phyloP scores from a whole-genome alignment of 2,888 invertebrate genomes.

The Syrista parreyssii region DNA sequence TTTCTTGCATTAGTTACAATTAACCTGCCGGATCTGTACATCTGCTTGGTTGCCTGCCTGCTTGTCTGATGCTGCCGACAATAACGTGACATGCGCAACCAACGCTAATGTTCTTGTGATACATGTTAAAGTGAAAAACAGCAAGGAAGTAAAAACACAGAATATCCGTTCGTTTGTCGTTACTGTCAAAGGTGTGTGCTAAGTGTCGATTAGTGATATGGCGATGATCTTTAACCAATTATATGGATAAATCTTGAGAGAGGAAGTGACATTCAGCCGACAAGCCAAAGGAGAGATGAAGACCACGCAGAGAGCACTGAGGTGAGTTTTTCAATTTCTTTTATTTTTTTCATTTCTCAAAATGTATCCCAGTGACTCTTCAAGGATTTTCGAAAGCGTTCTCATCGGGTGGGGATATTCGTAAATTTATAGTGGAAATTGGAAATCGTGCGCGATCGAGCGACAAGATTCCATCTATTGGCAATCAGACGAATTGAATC shows the following conservation, averaged over 20 bases:
- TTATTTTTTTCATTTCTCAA: background rate
- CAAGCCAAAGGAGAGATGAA: conserved; percentile 33
- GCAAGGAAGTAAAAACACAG: background rate
- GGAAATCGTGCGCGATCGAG: background rate
- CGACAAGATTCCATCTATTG: background rate
- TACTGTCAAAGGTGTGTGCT: background rate
- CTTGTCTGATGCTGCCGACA: background rate
- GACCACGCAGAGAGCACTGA: conserved; percentile 45
- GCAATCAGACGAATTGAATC: background rate
- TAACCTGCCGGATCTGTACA: background rate
- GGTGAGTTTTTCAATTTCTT: conserved; percentile 27
- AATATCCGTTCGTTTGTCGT: background rate
- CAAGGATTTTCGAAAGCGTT: background rate
- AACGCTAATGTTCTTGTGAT: background rate
- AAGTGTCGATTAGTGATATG: background rate
- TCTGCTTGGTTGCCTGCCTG: background rate
- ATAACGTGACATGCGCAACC: background rate
- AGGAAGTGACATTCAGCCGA: conserved; percentile 1
- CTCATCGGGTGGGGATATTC: background rate
- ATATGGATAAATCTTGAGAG: conserved; percentile 35
- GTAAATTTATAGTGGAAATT: background rate
- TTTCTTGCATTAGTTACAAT: background rate
- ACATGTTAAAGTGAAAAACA: background rate
- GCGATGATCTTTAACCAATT: conserved; percentile 3
- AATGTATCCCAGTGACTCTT: background rate